Evolutionary conservation across 2,888 invertebrate species (phyloP).

Genomic region (Nephrotoma appendiculata): DNA sequence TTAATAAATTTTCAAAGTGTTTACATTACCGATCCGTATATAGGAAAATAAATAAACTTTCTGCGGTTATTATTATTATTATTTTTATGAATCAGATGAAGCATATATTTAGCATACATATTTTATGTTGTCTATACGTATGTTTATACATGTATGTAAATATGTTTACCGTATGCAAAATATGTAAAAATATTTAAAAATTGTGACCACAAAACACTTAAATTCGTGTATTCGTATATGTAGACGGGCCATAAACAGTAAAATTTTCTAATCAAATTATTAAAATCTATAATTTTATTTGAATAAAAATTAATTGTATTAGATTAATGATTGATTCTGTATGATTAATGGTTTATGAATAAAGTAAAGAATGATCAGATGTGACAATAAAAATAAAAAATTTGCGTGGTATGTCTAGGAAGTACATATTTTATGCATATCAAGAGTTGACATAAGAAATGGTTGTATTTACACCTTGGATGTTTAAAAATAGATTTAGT

Average conservation of each 20-base stretch:
- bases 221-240: background rate
- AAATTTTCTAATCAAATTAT: background rate
- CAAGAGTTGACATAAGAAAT: background rate
- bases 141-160: too few relatives aligned
- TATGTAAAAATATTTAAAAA: background rate
- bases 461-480: background rate
- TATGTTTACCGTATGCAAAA: background rate
- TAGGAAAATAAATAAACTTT: background rate
- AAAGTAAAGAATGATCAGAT: background rate
- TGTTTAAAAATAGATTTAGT: background rate
- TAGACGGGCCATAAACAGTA: background rate
- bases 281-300: background rate
- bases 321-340: background rate
- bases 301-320: background rate
- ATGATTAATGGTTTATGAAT: background rate
- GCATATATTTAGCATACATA: background rate
- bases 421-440: background rate
- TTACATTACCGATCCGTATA: background rate
- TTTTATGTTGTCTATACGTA: background rate
- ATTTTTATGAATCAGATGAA: background rate
- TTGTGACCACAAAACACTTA: background rate
- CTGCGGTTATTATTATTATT: background rate
- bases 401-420: background rate
- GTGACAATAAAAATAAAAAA: background rate
- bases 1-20: background rate